Conservation (phyloP, 2,113 vertebrate genomes). For the Melanostigma gelatinosum region DNA sequence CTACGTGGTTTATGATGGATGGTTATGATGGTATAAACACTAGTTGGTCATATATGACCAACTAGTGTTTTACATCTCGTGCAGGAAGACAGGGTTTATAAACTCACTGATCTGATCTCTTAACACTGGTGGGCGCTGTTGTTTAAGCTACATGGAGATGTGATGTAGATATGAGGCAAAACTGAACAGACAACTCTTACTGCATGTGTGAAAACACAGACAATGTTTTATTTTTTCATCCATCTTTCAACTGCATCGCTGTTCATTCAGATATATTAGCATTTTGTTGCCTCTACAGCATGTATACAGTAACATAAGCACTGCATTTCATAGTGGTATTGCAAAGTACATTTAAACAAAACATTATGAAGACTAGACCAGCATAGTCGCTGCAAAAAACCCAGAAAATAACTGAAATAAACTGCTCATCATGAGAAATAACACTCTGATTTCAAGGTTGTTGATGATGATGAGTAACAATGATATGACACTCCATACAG, state of each 20-base stretch:
- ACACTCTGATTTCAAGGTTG: conserved; percentile 33
- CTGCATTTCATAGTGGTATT: conserved; percentile 63
- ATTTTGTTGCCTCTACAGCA: conserved; percentile 76
- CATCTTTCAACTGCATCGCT: conserved; percentile 32
- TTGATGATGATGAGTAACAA: neutral
- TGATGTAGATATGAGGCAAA: neutral
- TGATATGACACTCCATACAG: neutral
- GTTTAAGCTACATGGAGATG: neutral
- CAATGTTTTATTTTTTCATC: conserved; percentile 69
- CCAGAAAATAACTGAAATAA: neutral
- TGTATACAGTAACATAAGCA: conserved; percentile 66
- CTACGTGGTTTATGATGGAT: too few relatives aligned
- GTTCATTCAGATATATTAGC: conserved; percentile 83
- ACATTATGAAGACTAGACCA: conserved; percentile 76
- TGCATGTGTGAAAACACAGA: conserved; percentile 34
- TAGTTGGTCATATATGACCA: too few relatives aligned
- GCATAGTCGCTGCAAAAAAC: conserved; percentile 74
- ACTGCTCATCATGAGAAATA: conserved; percentile 33
- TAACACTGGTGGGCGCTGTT: conserved; percentile 40
- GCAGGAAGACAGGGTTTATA: neutral
- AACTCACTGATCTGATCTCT: neutral
- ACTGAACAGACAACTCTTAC: neutral
- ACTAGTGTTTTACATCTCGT: neutral
- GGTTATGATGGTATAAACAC: neutral
- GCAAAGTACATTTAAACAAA: conserved; percentile 49